Evolutionary conservation across 2,888 invertebrate species (phyloP).

Genomic region (Glyphotaelius pellucidus): DNA sequence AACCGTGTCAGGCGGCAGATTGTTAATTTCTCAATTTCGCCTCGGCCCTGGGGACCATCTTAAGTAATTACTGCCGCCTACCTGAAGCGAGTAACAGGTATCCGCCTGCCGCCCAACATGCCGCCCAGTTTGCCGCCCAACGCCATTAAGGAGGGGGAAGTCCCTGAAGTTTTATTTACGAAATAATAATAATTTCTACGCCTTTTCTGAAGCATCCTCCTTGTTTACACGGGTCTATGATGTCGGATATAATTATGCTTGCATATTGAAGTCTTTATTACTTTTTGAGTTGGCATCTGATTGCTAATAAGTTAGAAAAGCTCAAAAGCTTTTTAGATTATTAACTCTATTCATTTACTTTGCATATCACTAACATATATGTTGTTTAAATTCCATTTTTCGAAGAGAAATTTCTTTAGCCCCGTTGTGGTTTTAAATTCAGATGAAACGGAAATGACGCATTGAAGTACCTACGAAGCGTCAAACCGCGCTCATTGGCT

Average conservation of each 20-base stretch:
- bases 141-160: neutral
- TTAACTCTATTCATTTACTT: no score
- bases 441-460: no score
- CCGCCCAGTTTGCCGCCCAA: conserved; percentile 31
- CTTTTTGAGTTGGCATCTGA: neutral
- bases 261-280: neutral
- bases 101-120: conserved; percentile 25
- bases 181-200: conserved; percentile 11
- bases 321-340: no score
- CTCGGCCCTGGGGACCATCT: conserved; percentile 60
- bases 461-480: no score
- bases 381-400: no score
- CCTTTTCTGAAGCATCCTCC: conserved; percentile 29
- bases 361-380: no score
- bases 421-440: no score
- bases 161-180: conserved; percentile 19
- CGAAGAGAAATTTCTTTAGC: no score
- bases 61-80: conserved; percentile 65
- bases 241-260: neutral
- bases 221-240: conserved; percentile 5
- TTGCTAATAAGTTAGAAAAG: neutral
- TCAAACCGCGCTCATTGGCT: no score
- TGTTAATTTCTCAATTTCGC: conserved; percentile 64
- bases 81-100: conserved; percentile 53
- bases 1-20: conserved; percentile 29